Evolutionary conservation across 2,888 invertebrate genomes (phyloP), one percentile per base, ranked within the genome.

Genomic region (Chydorus sphaericus): DNA sequence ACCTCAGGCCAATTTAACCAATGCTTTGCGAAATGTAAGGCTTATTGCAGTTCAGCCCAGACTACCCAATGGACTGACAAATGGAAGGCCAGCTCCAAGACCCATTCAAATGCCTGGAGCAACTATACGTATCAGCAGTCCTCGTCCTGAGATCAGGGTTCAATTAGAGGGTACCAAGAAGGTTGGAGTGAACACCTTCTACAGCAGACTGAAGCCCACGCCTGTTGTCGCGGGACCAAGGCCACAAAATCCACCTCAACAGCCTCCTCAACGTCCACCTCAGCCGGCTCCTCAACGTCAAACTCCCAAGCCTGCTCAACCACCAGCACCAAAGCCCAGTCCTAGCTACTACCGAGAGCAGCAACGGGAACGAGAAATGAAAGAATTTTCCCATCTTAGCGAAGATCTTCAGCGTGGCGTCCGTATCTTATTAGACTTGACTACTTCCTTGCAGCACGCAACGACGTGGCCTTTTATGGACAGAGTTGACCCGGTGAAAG

Each of bases 391-490:
- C 7, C 55, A 48, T 4, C 33, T 55, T n/a, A 55, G 36, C 28
- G 38, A 20, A 23, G 55, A 55, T 26, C 48, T 55, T 23, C 48
- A 55, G 30, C 33, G 39, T 36, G 55, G 31, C 33, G 23, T 36
- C 14, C 26, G 48, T 10, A 48, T 55, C n/a, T 33, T 55, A 5
- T 36, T 48, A 49, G 55, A 55, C 26, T 37, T 52, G 23, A 52
- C 36, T 14, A 28, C 20, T 14, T 30, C 49, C 11, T 7, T 39
- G 16, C 33, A 48, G n/a, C 26, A 55, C 18, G 62, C 63, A 37
- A 63, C 67, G n/a, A 71, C 69, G 59, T 66, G 66, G 63, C 69
- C 68, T 2, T 74, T 74, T 63, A 65, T 71, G 60, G 66, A 71
- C 26, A 65, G 67, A 5, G 70, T 73, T 11, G 70, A 71, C 59